Evolutionary conservation across 2,113 vertebrate species (phyloP).

Genomic region (Perca flavescens): DNA sequence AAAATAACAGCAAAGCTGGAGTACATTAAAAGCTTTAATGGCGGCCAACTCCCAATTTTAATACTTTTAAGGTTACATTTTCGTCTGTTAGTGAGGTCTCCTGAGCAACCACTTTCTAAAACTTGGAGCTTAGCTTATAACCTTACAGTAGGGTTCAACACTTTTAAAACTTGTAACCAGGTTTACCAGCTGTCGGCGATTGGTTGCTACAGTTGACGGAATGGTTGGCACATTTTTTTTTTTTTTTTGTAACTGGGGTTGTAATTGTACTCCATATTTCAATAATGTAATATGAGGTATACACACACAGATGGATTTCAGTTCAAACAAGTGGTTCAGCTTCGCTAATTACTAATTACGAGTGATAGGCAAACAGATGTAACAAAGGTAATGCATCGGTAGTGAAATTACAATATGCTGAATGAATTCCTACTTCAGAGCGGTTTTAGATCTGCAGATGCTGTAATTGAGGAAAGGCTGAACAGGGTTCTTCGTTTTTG

Average conservation of each 20-base stretch:
- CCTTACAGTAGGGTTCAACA: background rate
- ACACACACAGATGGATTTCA: background rate
- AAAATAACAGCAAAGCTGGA: constrained; percentile 9
- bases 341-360: constrained; percentile 15
- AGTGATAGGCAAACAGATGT: background rate
- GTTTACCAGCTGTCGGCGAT: background rate
- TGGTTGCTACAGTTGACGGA: background rate
- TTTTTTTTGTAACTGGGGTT: background rate
- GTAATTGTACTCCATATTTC: no score
- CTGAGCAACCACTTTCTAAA: constrained; percentile 5
- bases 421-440: constrained; percentile 33
- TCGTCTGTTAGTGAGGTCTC: background rate
- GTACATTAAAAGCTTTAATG: constrained; percentile 19
- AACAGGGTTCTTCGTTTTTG: constrained; percentile 21
- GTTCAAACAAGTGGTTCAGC: background rate
- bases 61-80: constrained; percentile 1
- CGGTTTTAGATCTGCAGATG: constrained; percentile 22
- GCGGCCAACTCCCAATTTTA: constrained; percentile 1
- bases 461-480: constrained; percentile 8
- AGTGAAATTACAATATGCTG: constrained; percentile 20
- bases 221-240: background rate
- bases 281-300: no score
- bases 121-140: background rate
- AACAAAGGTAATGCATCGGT: constrained; percentile 9
- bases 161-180: background rate